Percentiles rank a stretch among this genome's conserved stretches.
These are phyloP conservation scores for Entomobrya multifasciata DNA, from an alignment of 2,888 invertebrate species.

Conservation along the genomic window DNA sequence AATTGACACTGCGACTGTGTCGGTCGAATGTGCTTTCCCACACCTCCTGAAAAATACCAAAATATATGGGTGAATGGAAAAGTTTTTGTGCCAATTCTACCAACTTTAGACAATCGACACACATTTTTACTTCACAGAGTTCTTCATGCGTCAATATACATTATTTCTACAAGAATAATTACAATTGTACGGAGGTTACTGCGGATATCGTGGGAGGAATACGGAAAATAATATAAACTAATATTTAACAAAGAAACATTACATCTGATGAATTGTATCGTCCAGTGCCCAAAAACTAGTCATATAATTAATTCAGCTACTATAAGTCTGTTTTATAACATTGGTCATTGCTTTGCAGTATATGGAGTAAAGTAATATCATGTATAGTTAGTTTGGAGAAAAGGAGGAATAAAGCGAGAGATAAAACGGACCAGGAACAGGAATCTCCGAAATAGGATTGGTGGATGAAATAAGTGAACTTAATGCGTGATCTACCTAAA, in stretches of 20 bases:
- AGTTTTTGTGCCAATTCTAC: constrained; percentile 13
- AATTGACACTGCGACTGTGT: background rate
- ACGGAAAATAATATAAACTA: too few species aligned
- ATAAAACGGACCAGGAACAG: background rate
- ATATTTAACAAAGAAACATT: too few species aligned
- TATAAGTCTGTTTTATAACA: too few species aligned
- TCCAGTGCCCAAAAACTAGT: background rate
- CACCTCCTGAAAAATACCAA: background rate
- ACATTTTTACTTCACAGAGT: background rate
- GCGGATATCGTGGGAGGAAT: too few species aligned
- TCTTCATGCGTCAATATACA: background rate
- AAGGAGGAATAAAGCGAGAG: background rate
- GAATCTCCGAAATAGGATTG: background rate
- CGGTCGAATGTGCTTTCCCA: constrained; percentile 5
- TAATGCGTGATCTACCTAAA: background rate
- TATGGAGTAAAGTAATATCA: background rate
- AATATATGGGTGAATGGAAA: background rate
- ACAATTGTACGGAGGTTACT: background rate
- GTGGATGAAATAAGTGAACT: too few species aligned
- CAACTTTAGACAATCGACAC: too few species aligned
- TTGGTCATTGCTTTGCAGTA: constrained; percentile 25
- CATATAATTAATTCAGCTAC: constrained; percentile 10
- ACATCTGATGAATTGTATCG: too few species aligned
- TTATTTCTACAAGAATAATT: background rate
- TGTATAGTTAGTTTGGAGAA: background rate